These are phyloP conservation scores for Coptotermes formosanus DNA, from an alignment of 1,140 invertebrate genomes.

Conservation along the genomic window DNA sequence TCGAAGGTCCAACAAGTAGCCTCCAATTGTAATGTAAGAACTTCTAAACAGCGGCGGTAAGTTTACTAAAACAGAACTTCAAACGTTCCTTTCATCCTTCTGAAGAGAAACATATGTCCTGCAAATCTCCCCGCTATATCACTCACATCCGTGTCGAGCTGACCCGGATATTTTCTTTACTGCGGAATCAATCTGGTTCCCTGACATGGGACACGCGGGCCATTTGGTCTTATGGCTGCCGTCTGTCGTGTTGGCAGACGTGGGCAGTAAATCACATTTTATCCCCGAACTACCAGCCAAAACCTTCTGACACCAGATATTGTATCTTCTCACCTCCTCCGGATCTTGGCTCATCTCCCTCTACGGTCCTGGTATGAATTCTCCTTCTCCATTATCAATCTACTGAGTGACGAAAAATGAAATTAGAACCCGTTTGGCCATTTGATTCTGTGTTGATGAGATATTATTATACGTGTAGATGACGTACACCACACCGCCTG, in stretches of 20 bases:
- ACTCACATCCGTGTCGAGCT: not conserved
- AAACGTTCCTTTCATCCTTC: not conserved
- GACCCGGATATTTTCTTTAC: not conserved
- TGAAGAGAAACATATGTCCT: not conserved
- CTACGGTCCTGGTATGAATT: not conserved
- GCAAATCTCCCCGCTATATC: not conserved
- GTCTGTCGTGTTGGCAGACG: not conserved
- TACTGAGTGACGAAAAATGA: not conserved
- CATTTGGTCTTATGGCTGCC: not conserved
- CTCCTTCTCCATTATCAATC: not conserved
- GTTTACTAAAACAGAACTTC: too few species aligned
- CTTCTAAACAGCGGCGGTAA: too few species aligned
- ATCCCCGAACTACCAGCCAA: conserved; percentile 9
- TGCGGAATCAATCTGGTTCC: not conserved
- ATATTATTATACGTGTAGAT: too few species aligned
- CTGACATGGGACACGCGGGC: not conserved
- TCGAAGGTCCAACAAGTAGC: too few species aligned
- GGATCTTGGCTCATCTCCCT: not conserved
- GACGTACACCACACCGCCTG: too few species aligned
- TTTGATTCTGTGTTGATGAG: too few species aligned
- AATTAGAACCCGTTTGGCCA: too few species aligned
- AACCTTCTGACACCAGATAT: not conserved
- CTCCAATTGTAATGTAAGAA: too few species aligned
- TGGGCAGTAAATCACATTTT: not conserved
- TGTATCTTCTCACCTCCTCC: not conserved